Base-by-base conservation (phyloP, 2,888 invertebrate species). In the Tillus elongatus region DNA sequence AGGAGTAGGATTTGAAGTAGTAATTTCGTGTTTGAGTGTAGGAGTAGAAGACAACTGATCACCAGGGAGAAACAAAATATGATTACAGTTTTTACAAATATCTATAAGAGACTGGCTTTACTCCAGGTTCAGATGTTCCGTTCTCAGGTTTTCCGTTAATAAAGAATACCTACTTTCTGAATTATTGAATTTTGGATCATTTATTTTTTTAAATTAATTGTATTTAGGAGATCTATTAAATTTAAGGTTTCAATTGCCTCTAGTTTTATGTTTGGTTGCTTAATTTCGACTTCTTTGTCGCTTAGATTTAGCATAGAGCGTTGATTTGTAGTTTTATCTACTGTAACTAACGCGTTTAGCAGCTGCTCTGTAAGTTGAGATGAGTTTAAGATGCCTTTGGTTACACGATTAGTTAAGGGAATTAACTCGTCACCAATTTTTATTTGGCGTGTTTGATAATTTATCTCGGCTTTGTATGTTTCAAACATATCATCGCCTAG, bases 11-110 rank as follows among this genome's bases (percentile, higher is more conserved):
- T 49, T 45, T 1, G 40, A 48, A 1, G 55, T 57, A 15, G 44
- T 41, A 10, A 66, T 64, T 31, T 52, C 39, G 26, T 65, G 61
- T 38, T 51, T 53, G 1, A 58, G 45, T 6, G 48, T 31, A 24
- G 38, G 41, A 2, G 48, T 47, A 3, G 14, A 32, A n/a, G 46
- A 42, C 35, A 50, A 30, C 24, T 38, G 15, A 27, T 49, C 42
- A 13, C 39, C 41, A 15, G 40, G 38, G 11, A 44, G 28, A 36
- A 40, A 35, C 30, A 50, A 49, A 8, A 50, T 41, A 8, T 41
- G 28, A 13, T 28, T 13, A 10, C 11, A 41, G 2, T 26, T 15
- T 10, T 24, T 12, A 19, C 41, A 41, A 10, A 39, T 14, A 26
- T 39, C 19, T 31, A 29, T 11, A 6, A 45, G 12, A 3, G 32